phyloP scores from a whole-genome alignment of 2,888 invertebrate species.

The Ferrisia virgata region DNA sequence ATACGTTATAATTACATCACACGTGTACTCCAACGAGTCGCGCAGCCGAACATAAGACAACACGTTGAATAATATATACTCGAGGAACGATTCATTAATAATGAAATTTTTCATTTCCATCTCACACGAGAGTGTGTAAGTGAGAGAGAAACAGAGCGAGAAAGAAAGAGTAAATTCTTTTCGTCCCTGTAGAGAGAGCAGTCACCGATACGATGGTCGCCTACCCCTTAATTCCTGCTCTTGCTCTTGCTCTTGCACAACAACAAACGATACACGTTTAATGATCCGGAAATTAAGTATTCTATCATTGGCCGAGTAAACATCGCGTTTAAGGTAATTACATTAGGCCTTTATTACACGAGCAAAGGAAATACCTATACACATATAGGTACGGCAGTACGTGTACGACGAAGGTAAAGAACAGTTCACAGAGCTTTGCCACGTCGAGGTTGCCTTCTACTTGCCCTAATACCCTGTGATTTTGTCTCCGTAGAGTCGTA shows the following conservation, averaged over 20 bases:
- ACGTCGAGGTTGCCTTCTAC: too few species aligned
- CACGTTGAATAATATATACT: neutral
- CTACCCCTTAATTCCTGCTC: neutral
- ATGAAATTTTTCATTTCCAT: constrained; percentile 1
- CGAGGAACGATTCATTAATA: constrained; percentile 1
- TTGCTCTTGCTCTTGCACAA: neutral
- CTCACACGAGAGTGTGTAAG: too few species aligned
- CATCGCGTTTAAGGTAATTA: neutral
- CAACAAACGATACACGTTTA: neutral
- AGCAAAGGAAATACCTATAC: neutral
- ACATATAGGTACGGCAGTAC: too few species aligned
- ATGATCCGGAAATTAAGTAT: constrained; percentile 5
- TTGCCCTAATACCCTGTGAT: neutral
- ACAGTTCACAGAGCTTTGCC: too few species aligned
- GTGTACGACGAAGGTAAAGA: too few species aligned
- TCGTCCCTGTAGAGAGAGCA: neutral
- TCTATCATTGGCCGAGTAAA: constrained; percentile 5
- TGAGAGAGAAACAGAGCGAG: too few species aligned
- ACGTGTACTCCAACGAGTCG: neutral
- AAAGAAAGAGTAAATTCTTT: neutral
- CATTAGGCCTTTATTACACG: neutral
- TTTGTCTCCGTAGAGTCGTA: neutral
- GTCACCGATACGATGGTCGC: neutral
- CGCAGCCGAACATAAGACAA: neutral
- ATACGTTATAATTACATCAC: neutral